phyloP scores from a whole-genome alignment of 1,140 invertebrate species.

The Nilaparvata lugens region DNA sequence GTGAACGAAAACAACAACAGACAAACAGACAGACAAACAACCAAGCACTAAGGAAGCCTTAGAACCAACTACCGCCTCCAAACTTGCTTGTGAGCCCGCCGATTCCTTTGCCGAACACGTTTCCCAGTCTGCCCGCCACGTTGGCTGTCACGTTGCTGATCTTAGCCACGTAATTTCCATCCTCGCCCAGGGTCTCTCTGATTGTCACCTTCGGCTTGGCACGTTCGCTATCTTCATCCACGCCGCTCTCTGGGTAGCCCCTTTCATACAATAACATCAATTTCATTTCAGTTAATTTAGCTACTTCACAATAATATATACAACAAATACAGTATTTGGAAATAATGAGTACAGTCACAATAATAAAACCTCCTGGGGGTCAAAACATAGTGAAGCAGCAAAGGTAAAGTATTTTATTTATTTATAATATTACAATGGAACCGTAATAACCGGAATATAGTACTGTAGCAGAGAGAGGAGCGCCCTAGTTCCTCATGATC shows the following conservation, averaged over 20 bases:
- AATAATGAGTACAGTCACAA: no score
- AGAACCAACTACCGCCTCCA: conserved; percentile 28
- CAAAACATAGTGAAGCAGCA: no score
- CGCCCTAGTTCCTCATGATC: no score
- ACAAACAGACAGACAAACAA: background rate
- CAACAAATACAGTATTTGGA: no score
- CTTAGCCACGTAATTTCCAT: conserved; percentile 53
- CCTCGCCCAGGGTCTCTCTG: conserved; percentile 49
- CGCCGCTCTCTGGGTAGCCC: conserved; percentile 44
- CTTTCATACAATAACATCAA: no score
- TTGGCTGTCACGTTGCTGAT: conserved; percentile 62
- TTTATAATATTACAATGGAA: no score
- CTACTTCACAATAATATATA: no score
- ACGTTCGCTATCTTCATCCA: conserved; percentile 50
- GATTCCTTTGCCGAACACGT: conserved; percentile 61
- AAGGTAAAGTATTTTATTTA: background rate
- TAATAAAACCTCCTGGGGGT: no score
- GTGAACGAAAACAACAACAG: no score
- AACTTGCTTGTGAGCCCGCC: conserved; percentile 27
- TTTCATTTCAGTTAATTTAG: no score
- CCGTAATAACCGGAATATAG: no score
- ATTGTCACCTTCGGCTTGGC: conserved; percentile 53
- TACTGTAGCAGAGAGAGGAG: no score
- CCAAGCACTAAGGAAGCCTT: conserved; percentile 7
- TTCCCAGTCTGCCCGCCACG: conserved; percentile 66